Percentiles rank a stretch among this genome's conserved stretches.
These are phyloP conservation scores for Sebastes diaconus DNA, from an alignment of 2,797 vertebrate genomes.

Conservation along the genomic window DNA sequence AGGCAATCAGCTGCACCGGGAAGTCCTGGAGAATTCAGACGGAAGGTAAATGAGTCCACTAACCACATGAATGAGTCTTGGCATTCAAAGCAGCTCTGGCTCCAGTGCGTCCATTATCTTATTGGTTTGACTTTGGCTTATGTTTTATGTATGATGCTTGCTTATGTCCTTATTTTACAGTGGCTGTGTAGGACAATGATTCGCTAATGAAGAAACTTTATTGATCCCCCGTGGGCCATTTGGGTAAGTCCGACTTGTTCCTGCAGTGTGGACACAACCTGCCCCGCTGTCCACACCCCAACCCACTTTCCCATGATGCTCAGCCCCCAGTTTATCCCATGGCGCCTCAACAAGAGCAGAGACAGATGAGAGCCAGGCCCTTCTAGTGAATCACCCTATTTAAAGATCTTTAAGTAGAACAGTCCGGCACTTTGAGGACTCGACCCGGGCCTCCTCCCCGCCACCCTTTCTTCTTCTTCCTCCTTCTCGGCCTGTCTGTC, in stretches of 20 bases:
- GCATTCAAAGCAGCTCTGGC: slow-evolving; percentile 21
- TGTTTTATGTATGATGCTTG: slow-evolving; percentile 36
- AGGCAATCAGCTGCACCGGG: slow-evolving; percentile 63
- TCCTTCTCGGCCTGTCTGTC: slow-evolving; percentile 13
- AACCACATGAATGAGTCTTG: slow-evolving; percentile 40
- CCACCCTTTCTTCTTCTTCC: slow-evolving; percentile 1
- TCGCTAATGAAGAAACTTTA: slow-evolving; percentile 18
- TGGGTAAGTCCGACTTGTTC: background rate
- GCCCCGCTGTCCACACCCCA: slow-evolving; percentile 23
- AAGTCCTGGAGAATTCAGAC: slow-evolving; percentile 57
- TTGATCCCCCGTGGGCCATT: slow-evolving; percentile 17
- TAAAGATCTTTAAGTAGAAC: slow-evolving; percentile 82
- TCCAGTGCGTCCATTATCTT: slow-evolving; percentile 28
- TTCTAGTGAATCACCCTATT: slow-evolving; percentile 77
- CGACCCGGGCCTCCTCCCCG: slow-evolving; percentile 53
- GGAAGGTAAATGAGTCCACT: slow-evolving; percentile 61
- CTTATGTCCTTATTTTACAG: slow-evolving; percentile 21
- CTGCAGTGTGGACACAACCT: slow-evolving; percentile 12
- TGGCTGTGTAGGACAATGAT: slow-evolving; percentile 2
- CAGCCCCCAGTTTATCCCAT: slow-evolving; percentile 28
- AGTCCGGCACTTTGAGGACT: slow-evolving; percentile 75
- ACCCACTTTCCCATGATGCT: slow-evolving; percentile 62
- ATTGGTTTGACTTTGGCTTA: slow-evolving; percentile 26
- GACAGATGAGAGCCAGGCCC: slow-evolving; percentile 62
- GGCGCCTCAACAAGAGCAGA: slow-evolving; percentile 56